Percentiles rank a stretch among this genome's conserved stretches.
Evolutionary conservation across 37 sponge, comb jelly and placozoan species (phyloP).

Genomic region (Theonella swinhoei): DNA sequence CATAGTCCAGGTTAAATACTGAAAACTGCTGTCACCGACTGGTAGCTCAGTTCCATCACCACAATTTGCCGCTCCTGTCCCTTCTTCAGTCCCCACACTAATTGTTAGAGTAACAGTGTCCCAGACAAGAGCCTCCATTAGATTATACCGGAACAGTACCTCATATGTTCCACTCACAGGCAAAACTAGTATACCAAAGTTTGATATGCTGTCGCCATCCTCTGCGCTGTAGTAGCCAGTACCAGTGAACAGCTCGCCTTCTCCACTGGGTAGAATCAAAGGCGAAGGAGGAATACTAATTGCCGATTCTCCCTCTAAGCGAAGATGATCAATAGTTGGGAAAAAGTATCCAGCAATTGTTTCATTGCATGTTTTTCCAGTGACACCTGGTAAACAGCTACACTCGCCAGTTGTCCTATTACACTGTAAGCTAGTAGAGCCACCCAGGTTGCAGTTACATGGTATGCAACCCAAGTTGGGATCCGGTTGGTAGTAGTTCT

Average conservation of each 20-base stretch:
- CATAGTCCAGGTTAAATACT: constrained; percentile 49
- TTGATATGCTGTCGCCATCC: constrained; percentile 1
- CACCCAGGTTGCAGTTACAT: constrained; percentile 75
- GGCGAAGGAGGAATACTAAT: constrained; percentile 1
- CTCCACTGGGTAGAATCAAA: constrained; percentile 17
- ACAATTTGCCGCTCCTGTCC: not conserved
- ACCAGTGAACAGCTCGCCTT: constrained; percentile 47
- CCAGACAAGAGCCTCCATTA: constrained; percentile 17
- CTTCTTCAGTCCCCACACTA: not conserved
- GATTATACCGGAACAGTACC: constrained; percentile 38
- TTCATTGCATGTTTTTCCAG: constrained; percentile 65
- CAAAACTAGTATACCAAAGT: constrained; percentile 24
- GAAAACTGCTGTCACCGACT: not conserved
- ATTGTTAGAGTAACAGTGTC: constrained; percentile 16
- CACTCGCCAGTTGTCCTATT: constrained; percentile 65
- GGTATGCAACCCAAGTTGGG: constrained; percentile 50
- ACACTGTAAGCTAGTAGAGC: constrained; percentile 39
- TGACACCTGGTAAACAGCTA: constrained; percentile 72
- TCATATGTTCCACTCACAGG: constrained; percentile 58
- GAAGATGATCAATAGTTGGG: constrained; percentile 51
- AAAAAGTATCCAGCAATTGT: constrained; percentile 47
- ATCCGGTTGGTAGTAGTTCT: constrained; percentile 28
- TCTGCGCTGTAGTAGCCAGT: constrained; percentile 35
- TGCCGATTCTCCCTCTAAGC: constrained; percentile 52
- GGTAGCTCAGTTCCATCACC: not conserved